phyloP scores from a whole-genome alignment of 2,797 vertebrate species.

The Enteromius afrohamiltoni region DNA sequence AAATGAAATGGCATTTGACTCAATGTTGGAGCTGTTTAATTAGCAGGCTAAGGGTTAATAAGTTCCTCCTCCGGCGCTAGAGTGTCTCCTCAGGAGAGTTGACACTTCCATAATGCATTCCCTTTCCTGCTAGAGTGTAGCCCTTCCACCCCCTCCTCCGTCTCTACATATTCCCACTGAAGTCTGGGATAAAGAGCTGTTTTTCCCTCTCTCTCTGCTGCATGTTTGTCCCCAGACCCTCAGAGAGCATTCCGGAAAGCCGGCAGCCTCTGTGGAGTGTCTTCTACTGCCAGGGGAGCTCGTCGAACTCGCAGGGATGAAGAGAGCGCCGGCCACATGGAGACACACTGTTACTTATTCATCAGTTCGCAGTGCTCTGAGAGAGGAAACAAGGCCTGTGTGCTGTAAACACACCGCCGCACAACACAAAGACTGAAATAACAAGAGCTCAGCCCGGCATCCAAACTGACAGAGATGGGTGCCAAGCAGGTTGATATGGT shows the following conservation, averaged over 20 bases:
- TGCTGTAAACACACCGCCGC: conserved; percentile 80
- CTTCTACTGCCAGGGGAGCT: conserved; percentile 71
- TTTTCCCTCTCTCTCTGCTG: conserved; percentile 66
- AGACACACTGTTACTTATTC: conserved; percentile 84
- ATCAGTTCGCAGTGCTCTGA: conserved; percentile 77
- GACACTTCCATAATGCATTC: conserved; percentile 68
- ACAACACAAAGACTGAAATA: conserved; percentile 67
- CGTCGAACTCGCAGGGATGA: conserved; percentile 65
- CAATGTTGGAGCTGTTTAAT: conserved; percentile 71
- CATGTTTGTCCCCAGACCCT: conserved; percentile 78
- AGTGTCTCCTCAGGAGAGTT: conserved; percentile 66
- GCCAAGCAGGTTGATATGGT: conserved; percentile 53
- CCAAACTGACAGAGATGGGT: conserved; percentile 78
- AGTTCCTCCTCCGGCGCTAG: conserved; percentile 67
- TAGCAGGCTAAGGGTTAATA: conserved; percentile 73
- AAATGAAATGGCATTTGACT: conserved; percentile 72
- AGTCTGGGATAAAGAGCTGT: conserved; percentile 79
- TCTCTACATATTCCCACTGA: conserved; percentile 79
- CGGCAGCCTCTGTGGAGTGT: conserved; percentile 71
- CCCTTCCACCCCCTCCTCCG: conserved; percentile 53
- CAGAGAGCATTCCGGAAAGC: conserved; percentile 67
- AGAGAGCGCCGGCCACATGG: conserved; percentile 63
- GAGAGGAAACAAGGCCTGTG: conserved; percentile 79
- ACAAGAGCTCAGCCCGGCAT: conserved; percentile 64
- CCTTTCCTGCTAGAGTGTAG: conserved; percentile 61